Percentiles rank a stretch among this genome's conserved stretches.
Conservation (phyloP, 2,888 invertebrate species). For the Drosophila subsilvestris region DNA sequence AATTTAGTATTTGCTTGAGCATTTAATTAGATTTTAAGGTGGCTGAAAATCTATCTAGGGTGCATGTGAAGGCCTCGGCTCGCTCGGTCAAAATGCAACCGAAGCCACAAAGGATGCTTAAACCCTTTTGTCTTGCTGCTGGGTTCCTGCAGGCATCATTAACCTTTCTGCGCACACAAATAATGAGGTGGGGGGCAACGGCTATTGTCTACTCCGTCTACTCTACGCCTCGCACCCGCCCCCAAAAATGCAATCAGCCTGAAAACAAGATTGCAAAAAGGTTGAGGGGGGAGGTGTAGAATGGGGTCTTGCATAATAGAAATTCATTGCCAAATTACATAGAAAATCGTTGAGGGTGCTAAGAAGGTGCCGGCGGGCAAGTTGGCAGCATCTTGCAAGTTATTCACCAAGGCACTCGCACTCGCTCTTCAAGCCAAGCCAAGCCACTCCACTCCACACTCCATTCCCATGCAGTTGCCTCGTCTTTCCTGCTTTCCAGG, state of each 20-base stretch:
- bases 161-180: slow-evolving; percentile 61
- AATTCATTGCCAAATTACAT: slow-evolving; percentile 80
- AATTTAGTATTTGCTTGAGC: slow-evolving; percentile 23
- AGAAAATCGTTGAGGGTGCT: slow-evolving; percentile 69
- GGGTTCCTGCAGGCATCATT: slow-evolving; percentile 68
- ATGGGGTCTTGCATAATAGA: slow-evolving; percentile 68
- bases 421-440: not conserved
- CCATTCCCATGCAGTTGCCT: not conserved
- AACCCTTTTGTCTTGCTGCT: slow-evolving; percentile 18
- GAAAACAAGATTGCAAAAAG: slow-evolving; percentile 66
- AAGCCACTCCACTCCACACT: slow-evolving; percentile 10
- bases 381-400: slow-evolving; percentile 51
- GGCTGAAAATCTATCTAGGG: not conserved
- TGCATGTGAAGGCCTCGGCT: not conserved
- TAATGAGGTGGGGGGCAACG: slow-evolving; percentile 41
- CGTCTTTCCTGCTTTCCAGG: slow-evolving; percentile 4
- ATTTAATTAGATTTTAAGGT: not conserved
- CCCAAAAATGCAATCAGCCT: slow-evolving; percentile 49
- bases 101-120: slow-evolving; percentile 12
- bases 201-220: slow-evolving; percentile 68
- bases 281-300: slow-evolving; percentile 9
- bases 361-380: slow-evolving; percentile 52
- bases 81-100: slow-evolving; percentile 12
- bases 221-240: slow-evolving; percentile 43
- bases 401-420: slow-evolving; percentile 34